Base-by-base conservation (phyloP, 2,113 vertebrate species). In the Bubo blakistoni region DNA sequence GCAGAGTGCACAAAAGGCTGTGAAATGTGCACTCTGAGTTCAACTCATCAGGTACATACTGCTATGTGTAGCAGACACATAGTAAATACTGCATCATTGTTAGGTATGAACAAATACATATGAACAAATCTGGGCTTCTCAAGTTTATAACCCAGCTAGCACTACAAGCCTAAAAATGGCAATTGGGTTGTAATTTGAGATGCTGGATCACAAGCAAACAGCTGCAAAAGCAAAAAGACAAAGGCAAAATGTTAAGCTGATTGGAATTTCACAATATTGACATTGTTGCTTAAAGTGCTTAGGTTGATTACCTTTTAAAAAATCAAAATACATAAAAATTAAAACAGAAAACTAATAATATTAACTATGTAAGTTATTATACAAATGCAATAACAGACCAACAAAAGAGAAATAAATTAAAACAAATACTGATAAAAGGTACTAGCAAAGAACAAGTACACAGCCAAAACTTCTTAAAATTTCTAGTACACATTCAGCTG, bases 251-350 rank as follows among this genome's bases (percentile, higher is more conserved):
- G 61, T 91, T 97, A 95, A 96, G 81, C 81, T 91, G 96, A 96
- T 78, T 91, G 96, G 94, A 97, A 95, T 97, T 94, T 96, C 91
- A 97, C 52, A 83, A 95, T 90, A 96, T 90, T 95, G 92, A 98
- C 82, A 70, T 90, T 94, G 85, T 95, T 98, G 90, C 92, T 98
- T 98, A 97, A 98, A 98, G 97, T 98, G 97, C 97, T 96, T 97
- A 76, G 91, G 85, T 88, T 91, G 95, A 86, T 94, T 94, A 97
- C 95, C 96, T 81, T 86, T 30, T 3, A 15, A 82, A 88, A 96
- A 93, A 63, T n/a, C 25, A 92, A 95, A 83, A 55, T 93, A 96
- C 69, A 88, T 49, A 77, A 92, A 94, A 92, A 80, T 93, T 92
- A 92, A 96, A 98, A 86, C 86, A 96, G 88, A 94, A 96, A 69